phyloP scores from a whole-genome alignment of 2,797 vertebrate genomes.

The Tiaroga cobitis region DNA sequence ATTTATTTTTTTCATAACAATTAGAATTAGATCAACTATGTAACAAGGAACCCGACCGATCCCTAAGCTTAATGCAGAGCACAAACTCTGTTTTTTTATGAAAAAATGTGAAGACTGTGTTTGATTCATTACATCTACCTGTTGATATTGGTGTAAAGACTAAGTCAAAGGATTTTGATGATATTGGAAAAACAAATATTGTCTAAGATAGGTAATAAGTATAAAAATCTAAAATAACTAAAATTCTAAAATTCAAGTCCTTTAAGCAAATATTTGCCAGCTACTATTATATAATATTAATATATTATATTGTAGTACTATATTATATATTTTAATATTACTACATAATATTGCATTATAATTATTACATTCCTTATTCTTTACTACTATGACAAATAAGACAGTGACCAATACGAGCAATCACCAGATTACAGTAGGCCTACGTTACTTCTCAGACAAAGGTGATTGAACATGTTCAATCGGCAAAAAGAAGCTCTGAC shows the following conservation, averaged over 20 bases:
- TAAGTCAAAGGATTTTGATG: not conserved
- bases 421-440: not conserved
- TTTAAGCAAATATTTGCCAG: not conserved
- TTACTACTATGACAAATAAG: not conserved
- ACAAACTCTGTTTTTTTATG: too few relatives aligned
- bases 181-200: not conserved
- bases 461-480: not conserved
- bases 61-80: not conserved
- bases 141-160: not conserved
- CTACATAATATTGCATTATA: not conserved
- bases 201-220: too few relatives aligned
- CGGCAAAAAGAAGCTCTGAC: not conserved
- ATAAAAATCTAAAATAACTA: not conserved
- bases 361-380: not conserved
- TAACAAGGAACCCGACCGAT: too few relatives aligned
- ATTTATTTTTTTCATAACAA: too few relatives aligned
- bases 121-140: too few relatives aligned
- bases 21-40: too few relatives aligned
- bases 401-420: fast-evolving
- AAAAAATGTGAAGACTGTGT: too few relatives aligned
- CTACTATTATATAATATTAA: not conserved
- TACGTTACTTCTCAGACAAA: not conserved
- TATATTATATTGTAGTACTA: too few relatives aligned
- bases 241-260: not conserved
- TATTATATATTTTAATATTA: too few relatives aligned